Conservation (phyloP, 2,113 vertebrate species). For the Notothenia coriiceps region DNA sequence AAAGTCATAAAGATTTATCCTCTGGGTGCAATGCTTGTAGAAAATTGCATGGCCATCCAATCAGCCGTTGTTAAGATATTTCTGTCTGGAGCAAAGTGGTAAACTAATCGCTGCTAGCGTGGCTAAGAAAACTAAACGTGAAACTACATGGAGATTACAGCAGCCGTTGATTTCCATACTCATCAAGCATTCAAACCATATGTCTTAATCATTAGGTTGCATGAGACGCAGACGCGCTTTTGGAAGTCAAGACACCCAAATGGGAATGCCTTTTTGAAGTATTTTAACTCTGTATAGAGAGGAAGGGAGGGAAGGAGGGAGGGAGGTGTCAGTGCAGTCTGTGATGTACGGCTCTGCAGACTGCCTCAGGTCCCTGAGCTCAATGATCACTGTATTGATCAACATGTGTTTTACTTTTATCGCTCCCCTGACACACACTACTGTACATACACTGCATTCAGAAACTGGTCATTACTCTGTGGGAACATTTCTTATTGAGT, state of each 20-base stretch:
- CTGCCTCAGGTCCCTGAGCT: constrained; percentile 56
- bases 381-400: constrained; percentile 75
- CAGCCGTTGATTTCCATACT: not conserved
- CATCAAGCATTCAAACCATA: constrained; percentile 3
- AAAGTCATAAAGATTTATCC: not conserved
- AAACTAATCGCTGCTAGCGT: not conserved
- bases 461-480: not conserved
- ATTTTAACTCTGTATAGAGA: constrained; percentile 5
- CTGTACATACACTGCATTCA: not conserved
- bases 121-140: not conserved
- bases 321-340: constrained; percentile 44
- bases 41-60: not conserved
- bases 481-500: not conserved
- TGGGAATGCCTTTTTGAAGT: constrained; percentile 3
- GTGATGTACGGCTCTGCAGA: constrained; percentile 66
- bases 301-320: constrained; percentile 11
- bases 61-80: not conserved
- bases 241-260: constrained; percentile 14
- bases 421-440: constrained; percentile 46
- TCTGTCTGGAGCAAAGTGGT: not conserved
- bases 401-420: constrained; percentile 65
- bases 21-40: not conserved
- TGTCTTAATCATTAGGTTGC: not conserved
- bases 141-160: not conserved
- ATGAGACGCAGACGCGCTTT: not conserved